Evolutionary conservation across 1,140 invertebrate species (phyloP), one percentile per base, ranked within the genome.

Genomic region (Samia ricini): DNA sequence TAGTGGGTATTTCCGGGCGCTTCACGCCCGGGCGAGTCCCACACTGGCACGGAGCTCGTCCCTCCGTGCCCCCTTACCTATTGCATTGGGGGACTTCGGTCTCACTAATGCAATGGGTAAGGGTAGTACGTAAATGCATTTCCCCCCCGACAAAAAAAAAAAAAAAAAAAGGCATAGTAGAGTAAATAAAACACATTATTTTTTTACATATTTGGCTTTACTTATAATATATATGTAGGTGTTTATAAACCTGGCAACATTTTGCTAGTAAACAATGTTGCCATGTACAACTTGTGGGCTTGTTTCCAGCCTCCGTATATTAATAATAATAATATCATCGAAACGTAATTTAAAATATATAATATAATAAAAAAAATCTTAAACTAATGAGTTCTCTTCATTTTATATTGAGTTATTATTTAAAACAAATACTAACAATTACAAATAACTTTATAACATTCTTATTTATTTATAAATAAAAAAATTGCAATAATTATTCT

Each of bases 381-480:
- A 71, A 64, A 33, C 36, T 68, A 71, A 60, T 71, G 69, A 71
- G 69, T 71, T 59, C 48, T 67, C 51, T 42, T 42, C 12, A 55
- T 49, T 54, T 62, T 50, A 62, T 23, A 22, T n/a, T 10, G 4
- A 42, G 33, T 42, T 12, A 42, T 42, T 15, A 42, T 36, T 21
- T 56, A 33, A 57, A 42, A 63, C 55, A 42, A 64, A 50, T 56
- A 64, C 62, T 64, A 63, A 62, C 57, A 70, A 66, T 62, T 60
- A 51, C 18, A 48, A 51, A 64, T 59, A 59, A 63, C 56, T 62
- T 61, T 50, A 58, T 36, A 48, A 55, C 18, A 42, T 62, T 60
- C 56, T 51, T 23, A 61, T 54, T 55, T 33, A 56, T 52, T 24
- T 58, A 23, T 61, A 59, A 66, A 59, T 63, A 63, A 54, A 61